phyloP scores from a whole-genome alignment of 2,888 invertebrate species.

The Coremacera marginata region DNA sequence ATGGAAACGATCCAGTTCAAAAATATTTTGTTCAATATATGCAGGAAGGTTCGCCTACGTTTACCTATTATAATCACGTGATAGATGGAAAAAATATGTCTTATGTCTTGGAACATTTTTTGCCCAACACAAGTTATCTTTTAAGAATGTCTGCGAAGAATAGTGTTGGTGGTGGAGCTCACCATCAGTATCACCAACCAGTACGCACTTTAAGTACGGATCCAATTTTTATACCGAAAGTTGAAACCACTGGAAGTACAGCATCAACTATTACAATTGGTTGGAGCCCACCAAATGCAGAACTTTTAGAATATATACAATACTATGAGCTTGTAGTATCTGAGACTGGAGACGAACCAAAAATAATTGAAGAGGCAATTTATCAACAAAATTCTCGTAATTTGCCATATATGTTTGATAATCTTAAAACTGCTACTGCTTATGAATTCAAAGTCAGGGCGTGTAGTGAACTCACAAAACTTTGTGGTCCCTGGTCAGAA shows the following conservation, averaged over 20 bases:
- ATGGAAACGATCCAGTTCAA: slow-evolving; percentile 79
- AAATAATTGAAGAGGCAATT: slow-evolving; percentile 73
- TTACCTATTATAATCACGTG: slow-evolving; percentile 73
- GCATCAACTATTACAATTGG: slow-evolving; percentile 83
- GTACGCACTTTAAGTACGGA: slow-evolving; percentile 78
- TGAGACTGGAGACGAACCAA: slow-evolving; percentile 72
- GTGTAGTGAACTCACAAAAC: slow-evolving; percentile 82
- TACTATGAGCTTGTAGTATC: slow-evolving; percentile 80
- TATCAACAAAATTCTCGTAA: slow-evolving; percentile 77
- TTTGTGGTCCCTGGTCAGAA: slow-evolving; percentile 84
- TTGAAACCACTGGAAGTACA: slow-evolving; percentile 78
- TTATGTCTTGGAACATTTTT: slow-evolving; percentile 77
- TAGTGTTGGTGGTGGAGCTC: slow-evolving; percentile 73
- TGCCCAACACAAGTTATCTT: slow-evolving; percentile 76
- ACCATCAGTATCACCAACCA: slow-evolving; percentile 71
- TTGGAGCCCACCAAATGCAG: slow-evolving; percentile 78
- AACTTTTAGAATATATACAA: slow-evolving; percentile 79
- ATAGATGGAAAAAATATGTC: slow-evolving; percentile 77
- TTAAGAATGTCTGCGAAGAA: slow-evolving; percentile 79
- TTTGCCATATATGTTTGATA: slow-evolving; percentile 81
- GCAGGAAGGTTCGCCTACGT: slow-evolving; percentile 72
- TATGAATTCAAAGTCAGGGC: slow-evolving; percentile 85
- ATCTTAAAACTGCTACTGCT: slow-evolving; percentile 82
- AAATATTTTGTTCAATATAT: slow-evolving; percentile 73
- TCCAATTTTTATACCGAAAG: slow-evolving; percentile 83